Base-by-base conservation (phyloP, 2,797 vertebrate genomes). In the Catharus ustulatus region DNA sequence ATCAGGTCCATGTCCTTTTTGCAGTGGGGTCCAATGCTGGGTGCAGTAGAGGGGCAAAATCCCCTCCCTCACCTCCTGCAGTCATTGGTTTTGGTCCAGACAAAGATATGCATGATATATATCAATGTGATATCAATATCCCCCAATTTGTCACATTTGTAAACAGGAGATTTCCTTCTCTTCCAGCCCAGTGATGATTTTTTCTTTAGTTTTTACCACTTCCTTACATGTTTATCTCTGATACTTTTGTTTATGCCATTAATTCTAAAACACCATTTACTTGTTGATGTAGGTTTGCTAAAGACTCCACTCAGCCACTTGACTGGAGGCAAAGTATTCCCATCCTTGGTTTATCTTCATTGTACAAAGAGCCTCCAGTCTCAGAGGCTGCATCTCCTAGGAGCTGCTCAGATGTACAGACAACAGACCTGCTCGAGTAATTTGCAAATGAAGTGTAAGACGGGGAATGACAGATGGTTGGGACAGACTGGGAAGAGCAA, bases 371-470 rank as follows among this genome's bases (percentile, higher is more conserved):
- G 17, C 24, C 59, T 86, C 68, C 63, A 68, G 22, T 32, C 57
- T 73, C 11, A 11, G 64, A 67, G 63, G 55, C 80, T 54, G 63
- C 13, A 48, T 63, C 62, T 92, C 43, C 45, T 40, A 9, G 21
- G 51, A 91, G 61, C 73, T 84, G 62, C 42, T 95, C 4, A 19
- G 32, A 86, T 9, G 10, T 20, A n/a, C 69, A 91, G 84, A 69
- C 62, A 76, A 58, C 84, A 95, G 91, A 91, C 46, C 59, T 85
- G 76, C 91, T 68, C 4, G 62, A 95, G 76, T 93, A 59, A 84
- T 84, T 92, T 88, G 87, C 91, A 92, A 76, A 69, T 61, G 62
- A 92, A 84, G 84, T 89, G 92, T 84, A 88, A 93, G 92, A 86
- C 29, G 0, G 59, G 18, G 12, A 78, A 38, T 82, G 92, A 75